Percentiles rank a stretch among this genome's conserved stretches.
phyloP scores from a whole-genome alignment of 1,140 invertebrate genomes.

The Diorhabda carinulata region DNA sequence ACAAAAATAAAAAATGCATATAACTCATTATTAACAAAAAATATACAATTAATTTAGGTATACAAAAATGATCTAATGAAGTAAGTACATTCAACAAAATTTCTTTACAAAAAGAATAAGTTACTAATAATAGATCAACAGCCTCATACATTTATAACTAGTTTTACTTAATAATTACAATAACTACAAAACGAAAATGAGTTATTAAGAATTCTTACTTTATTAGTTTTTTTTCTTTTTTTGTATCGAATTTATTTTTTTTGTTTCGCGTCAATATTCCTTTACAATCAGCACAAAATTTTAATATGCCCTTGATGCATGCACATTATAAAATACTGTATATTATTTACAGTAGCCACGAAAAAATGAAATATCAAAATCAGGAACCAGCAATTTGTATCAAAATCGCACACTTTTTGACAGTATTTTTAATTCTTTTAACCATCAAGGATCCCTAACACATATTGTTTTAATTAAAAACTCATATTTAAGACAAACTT shows the following conservation, averaged over 20 bases:
- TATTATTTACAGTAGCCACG: too few species aligned
- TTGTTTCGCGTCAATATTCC: not conserved
- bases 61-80: conserved; percentile 27
- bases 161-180: conserved; percentile 30
- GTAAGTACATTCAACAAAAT: conserved; percentile 43
- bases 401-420: too few species aligned
- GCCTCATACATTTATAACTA: conserved; percentile 36
- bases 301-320: too few species aligned
- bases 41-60: conserved; percentile 27
- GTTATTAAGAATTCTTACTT: conserved; percentile 19
- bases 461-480: too few species aligned
- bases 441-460: too few species aligned
- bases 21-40: conserved; percentile 17
- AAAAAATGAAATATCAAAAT: too few species aligned
- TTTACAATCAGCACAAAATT: too few species aligned
- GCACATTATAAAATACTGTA: too few species aligned
- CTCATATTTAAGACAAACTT: too few species aligned
- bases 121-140: conserved; percentile 45
- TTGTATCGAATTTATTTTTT: conserved; percentile 1
- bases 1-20: conserved; percentile 3
- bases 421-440: too few species aligned
- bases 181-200: conserved; percentile 25
- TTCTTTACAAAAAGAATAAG: conserved; percentile 41
- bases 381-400: too few species aligned
- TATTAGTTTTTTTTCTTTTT: conserved; percentile 9